Evolutionary conservation across 2,113 vertebrate species (phyloP), one percentile per base, ranked within the genome.

Genomic region (Bubo bubo): DNA sequence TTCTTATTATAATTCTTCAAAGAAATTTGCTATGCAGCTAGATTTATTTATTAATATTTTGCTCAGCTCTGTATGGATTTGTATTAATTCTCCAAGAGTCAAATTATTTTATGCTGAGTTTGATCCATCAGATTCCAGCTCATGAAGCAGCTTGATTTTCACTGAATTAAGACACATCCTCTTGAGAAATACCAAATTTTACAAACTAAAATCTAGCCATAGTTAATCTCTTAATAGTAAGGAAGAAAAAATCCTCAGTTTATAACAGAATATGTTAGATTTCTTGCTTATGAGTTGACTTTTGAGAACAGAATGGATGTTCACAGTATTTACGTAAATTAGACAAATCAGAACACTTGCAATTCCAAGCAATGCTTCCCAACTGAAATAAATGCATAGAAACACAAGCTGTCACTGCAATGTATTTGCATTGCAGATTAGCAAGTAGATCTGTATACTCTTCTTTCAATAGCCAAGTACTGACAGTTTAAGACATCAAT

Each of bases 301-400:
- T 97, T 80, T 79, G 50, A 93, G 71, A 88, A 86, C 45, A 96
- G 67, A 93, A 92, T 71, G 30, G 41, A 64, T 71, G 59, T 79
- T 91, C 37, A 86, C 90, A 94, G 77, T 91, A 94, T 98, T 98
- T 98, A 79, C 3, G 4, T 93, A 94, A 66, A 96, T 97, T 95
- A 96, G 39, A 91, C 17, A 95, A 97, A 94, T 86, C 72, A 87
- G 53, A 15, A 85, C 60, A 19, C 58, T 94, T 97, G 56, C n/a
- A 83, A 26, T 94, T 88, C 73, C 55, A 79, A 55, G 45, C 27
- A 95, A 26, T 80, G 34, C 45, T 95, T 95, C 45, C 41, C 35
- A 85, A 71, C 47, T 85, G 81, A 95, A 96, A 96, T 56, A 88
- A 96, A 95, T 83, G 92, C 63, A 87, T 18, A 91, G 88, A 96